Conservation (phyloP, 1,140 invertebrate species). For the Hydropsyche tenuis region DNA sequence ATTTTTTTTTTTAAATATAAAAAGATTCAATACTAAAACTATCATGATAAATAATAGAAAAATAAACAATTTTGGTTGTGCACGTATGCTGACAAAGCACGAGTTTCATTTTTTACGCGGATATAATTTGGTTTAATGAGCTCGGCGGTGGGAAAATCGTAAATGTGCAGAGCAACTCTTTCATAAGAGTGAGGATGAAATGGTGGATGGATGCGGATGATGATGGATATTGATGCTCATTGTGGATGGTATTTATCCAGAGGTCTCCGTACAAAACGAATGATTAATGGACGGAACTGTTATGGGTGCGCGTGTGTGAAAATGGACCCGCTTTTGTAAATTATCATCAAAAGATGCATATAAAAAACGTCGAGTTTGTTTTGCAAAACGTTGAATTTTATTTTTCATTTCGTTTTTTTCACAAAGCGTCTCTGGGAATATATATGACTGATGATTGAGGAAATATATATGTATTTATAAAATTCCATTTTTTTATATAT, state of each 20-base stretch:
- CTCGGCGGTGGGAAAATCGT: conserved; percentile 19
- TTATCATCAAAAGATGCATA: background rate
- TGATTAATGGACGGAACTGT: conserved; percentile 46
- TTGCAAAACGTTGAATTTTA: no score
- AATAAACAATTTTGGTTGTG: no score
- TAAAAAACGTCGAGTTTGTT: no score
- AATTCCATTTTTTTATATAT: no score
- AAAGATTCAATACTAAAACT: no score
- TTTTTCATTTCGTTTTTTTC: no score
- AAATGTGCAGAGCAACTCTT: conserved; percentile 10
- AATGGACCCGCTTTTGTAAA: background rate
- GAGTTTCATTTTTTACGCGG: background rate
- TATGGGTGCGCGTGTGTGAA: conserved; percentile 1
- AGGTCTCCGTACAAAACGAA: conserved; percentile 9
- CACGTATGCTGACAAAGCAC: background rate
- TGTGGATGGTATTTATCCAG: conserved; percentile 40
- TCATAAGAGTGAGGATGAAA: background rate
- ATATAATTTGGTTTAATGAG: conserved; percentile 14
- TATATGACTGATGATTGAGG: no score
- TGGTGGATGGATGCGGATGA: conserved; percentile 1
- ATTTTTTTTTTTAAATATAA: no score
- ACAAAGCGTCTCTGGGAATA: no score
- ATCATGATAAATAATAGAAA: no score
- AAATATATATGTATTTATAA: no score
- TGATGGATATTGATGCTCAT: conserved; percentile 45